Evolutionary conservation across 64 coral and sea anemone genomes (phyloP), one percentile per base, ranked within the genome.

Genomic region (Pachyseris speciosa): DNA sequence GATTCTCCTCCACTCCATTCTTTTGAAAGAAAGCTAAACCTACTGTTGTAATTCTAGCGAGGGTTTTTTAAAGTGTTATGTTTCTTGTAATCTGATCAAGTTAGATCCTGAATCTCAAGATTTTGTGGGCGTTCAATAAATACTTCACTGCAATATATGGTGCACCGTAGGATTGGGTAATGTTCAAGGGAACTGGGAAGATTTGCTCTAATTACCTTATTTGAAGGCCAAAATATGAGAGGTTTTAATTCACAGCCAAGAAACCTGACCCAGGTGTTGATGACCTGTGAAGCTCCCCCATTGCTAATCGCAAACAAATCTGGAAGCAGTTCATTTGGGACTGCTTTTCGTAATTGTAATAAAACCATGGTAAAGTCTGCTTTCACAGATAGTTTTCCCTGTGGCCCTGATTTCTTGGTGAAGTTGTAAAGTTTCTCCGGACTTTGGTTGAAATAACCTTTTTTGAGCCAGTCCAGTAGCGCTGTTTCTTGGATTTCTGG

Each of bases 1-100:
- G 91, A 93, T 44, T 70, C 81, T 64, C 90, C 48, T 29, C 81
- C 69, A 66, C 71, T 71, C 71, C 90, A 86, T 64, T 69, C 81
- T 74, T 92, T 92, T 60, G 90, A 92, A 43, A 92, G 59, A 67
- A 90, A 90, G 70, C 36, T 90, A 37, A 83, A 81, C 76, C 52
- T 79, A 67, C 88, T 48, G 75, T 75, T 79, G 88, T 17, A 81
- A 90, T 90, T 43, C 88, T 63, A 55, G 70, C 74, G 20, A 81
- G 88, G 43, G 70, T 81, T 69, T 69, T 90, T 28, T n/a, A 90
- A 75, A 51, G 88, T 90, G 68, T 90, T 90, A 71, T 90, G 74
- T 81, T 83, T 83, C 27, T 90, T 83, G 50, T 90, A 91, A 17
- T 91, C 76, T 17, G 88, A 83, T 73, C 91, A 93, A 53, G 83